Evolutionary conservation across 2,888 invertebrate species (phyloP).

Genomic region (Drosophila pegasa): DNA sequence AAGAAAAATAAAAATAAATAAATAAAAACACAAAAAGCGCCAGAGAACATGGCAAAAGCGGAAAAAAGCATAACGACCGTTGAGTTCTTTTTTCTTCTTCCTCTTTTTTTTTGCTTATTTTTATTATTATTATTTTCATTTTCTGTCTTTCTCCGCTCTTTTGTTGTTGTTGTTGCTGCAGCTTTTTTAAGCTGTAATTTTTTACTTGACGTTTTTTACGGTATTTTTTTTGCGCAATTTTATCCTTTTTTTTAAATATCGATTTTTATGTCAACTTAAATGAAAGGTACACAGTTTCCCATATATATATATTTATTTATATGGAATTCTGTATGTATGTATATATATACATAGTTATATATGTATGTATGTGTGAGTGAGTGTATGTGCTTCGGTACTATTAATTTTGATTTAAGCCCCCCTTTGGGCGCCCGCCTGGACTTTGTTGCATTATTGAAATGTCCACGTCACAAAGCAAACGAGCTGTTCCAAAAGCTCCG

Average conservation of each 20-base stretch:
- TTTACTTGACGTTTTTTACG: slow-evolving; percentile 76
- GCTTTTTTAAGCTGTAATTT: slow-evolving; percentile 79
- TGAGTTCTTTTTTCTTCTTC: slow-evolving; percentile 59
- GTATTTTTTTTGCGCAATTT: slow-evolving; percentile 62
- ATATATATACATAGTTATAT: neutral
- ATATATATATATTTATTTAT: slow-evolving; percentile 35
- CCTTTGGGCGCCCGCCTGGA: neutral
- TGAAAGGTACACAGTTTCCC: slow-evolving; percentile 81
- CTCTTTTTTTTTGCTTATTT: slow-evolving; percentile 31
- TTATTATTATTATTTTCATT: slow-evolving; percentile 78
- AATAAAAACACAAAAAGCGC: slow-evolving; percentile 62
- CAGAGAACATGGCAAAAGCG: slow-evolving; percentile 60
- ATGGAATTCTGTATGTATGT: slow-evolving; percentile 45
- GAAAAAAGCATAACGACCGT: slow-evolving; percentile 80
- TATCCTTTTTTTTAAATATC: slow-evolving; percentile 79
- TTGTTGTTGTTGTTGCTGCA: slow-evolving; percentile 43
- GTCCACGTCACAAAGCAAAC: slow-evolving; percentile 37
- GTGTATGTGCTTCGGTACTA: slow-evolving; percentile 42
- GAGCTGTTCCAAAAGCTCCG: slow-evolving; percentile 41
- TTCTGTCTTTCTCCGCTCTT: slow-evolving; percentile 72
- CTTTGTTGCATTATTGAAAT: slow-evolving; percentile 43
- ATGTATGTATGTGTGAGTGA: slow-evolving; percentile 3
- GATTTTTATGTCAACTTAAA: slow-evolving; percentile 81
- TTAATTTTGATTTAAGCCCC: slow-evolving; percentile 38
- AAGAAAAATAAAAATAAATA: slow-evolving; percentile 49